Conservation (phyloP, 1,140 invertebrate genomes). For the Drosophila ironensis region DNA sequence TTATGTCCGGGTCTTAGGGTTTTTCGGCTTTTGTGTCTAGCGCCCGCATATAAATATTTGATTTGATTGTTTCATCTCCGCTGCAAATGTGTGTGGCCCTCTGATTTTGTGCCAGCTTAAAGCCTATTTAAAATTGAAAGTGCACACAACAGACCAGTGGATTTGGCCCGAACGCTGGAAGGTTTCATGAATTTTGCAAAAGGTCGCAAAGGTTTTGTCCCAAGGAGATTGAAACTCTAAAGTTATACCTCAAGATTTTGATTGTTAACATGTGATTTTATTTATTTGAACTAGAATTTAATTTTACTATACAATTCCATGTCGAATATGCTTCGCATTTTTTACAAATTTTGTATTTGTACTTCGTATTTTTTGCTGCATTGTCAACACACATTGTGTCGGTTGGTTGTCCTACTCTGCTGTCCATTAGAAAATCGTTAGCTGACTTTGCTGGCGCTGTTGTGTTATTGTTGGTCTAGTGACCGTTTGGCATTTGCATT, state of each 20-base stretch:
- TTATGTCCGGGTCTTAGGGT: slow-evolving; percentile 30
- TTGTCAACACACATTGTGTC: slow-evolving; percentile 18
- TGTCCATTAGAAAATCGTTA: slow-evolving; percentile 70
- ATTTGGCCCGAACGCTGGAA: slow-evolving; percentile 1
- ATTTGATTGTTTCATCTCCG: no score
- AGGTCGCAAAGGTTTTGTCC: no score
- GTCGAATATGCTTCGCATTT: not conserved
- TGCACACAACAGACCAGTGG: slow-evolving; percentile 20
- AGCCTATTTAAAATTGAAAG: slow-evolving; percentile 42
- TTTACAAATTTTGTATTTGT: slow-evolving; percentile 15
- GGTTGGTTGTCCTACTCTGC: slow-evolving; percentile 24
- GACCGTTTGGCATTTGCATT: slow-evolving; percentile 58
- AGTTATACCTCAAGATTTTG: no score
- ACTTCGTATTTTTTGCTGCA: slow-evolving; percentile 5
- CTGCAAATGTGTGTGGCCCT: not conserved
- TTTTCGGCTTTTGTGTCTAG: slow-evolving; percentile 25
- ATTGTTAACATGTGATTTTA: not conserved
- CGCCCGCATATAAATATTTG: slow-evolving; percentile 76
- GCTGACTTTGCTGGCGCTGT: slow-evolving; percentile 24
- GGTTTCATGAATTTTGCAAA: not conserved
- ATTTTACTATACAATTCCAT: not conserved
- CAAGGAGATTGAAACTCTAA: no score
- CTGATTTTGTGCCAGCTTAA: slow-evolving; percentile 18
- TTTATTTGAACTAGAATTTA: not conserved
- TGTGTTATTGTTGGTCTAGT: slow-evolving; percentile 38